These are phyloP conservation scores for Fistularia commersonii DNA, from an alignment of 2,797 vertebrate species.

Conservation along the genomic window DNA sequence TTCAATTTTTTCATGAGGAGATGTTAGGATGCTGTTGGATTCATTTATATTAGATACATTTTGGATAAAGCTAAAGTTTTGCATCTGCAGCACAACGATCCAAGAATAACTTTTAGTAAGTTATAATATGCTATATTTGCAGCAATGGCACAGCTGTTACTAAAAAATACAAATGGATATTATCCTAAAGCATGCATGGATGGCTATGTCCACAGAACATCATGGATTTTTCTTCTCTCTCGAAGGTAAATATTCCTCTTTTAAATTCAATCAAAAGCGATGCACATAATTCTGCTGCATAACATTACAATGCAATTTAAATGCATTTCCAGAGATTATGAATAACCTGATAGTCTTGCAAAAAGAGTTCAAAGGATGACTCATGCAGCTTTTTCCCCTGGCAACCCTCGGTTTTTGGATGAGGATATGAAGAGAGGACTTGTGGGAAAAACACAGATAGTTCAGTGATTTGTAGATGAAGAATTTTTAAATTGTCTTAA, in stretches of 20 bases:
- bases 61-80: too few relatives aligned
- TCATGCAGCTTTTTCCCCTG: conserved; percentile 11
- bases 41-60: too few relatives aligned
- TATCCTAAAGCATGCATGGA: too few relatives aligned
- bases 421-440: neutral
- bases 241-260: neutral
- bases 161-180: too few relatives aligned
- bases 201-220: too few relatives aligned
- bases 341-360: conserved; percentile 8
- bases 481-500: conserved; percentile 8
- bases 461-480: neutral
- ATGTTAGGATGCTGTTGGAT: too few relatives aligned
- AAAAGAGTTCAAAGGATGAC: conserved; percentile 21
- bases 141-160: too few relatives aligned
- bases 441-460: conserved; percentile 6
- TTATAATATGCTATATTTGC: too few relatives aligned
- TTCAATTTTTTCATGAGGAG: too few relatives aligned
- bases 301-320: conserved; percentile 19
- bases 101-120: too few relatives aligned
- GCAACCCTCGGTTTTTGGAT: conserved; percentile 3
- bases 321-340: conserved; percentile 14
- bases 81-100: too few relatives aligned
- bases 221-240: too few relatives aligned
- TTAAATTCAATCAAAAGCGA: conserved; percentile 29
- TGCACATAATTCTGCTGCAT: conserved; percentile 12